Percentiles rank a stretch among this genome's conserved stretches.
Evolutionary conservation across 2,888 invertebrate species (phyloP).

Genomic region (Cacoxenus indagator): DNA sequence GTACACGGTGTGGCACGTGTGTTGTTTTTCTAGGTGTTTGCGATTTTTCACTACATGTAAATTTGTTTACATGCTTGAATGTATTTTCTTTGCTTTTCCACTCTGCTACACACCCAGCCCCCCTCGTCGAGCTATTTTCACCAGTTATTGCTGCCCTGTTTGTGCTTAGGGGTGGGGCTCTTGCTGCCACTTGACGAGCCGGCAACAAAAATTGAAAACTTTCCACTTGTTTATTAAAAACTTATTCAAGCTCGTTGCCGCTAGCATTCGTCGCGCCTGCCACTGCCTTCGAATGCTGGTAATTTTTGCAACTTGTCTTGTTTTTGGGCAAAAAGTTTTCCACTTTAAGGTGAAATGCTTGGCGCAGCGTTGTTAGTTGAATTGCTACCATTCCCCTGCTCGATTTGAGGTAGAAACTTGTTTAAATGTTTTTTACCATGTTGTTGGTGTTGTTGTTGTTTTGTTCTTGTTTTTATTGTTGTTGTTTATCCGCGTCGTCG

Average conservation of each 20-base stretch:
- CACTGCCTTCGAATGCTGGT: background rate
- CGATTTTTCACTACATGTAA: too few relatives aligned
- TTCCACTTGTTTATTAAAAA: conserved; percentile 23
- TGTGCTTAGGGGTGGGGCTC: background rate
- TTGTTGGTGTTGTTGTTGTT: background rate
- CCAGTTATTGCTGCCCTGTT: background rate
- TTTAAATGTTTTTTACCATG: background rate
- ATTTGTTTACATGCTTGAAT: too few relatives aligned
- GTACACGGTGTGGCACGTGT: too few relatives aligned
- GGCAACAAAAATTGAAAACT: conserved; percentile 13
- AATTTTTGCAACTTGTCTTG: conserved; percentile 5
- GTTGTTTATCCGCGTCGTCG: background rate
- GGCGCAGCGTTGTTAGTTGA: background rate
- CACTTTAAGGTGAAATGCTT: background rate
- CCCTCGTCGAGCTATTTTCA: too few relatives aligned
- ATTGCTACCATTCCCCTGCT: background rate
- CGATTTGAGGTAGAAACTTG: background rate
- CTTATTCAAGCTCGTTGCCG: conserved; percentile 12
- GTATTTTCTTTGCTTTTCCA: too few relatives aligned
- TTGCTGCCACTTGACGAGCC: conserved; percentile 2
- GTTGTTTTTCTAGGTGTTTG: too few relatives aligned
- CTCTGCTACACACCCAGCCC: too few relatives aligned
- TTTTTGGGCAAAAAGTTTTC: conserved; percentile 8
- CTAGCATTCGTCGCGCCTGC: background rate
- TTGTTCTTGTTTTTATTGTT: too few relatives aligned